phyloP scores from a whole-genome alignment of 2,113 vertebrate genomes.

The Poecilia latipinna region DNA sequence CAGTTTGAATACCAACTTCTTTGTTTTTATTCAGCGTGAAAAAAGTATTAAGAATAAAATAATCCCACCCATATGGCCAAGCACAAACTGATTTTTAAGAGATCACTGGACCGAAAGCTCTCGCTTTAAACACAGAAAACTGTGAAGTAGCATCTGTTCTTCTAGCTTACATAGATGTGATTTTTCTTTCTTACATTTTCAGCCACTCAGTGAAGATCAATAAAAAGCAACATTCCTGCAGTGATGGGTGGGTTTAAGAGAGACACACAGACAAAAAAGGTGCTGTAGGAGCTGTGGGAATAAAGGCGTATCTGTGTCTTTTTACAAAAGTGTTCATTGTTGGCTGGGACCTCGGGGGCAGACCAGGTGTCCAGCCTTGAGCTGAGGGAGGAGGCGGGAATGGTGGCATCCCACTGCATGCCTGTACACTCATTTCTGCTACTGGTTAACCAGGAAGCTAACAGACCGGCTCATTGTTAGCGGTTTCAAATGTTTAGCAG shows the following conservation, averaged over 20 bases:
- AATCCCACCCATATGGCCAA: background rate
- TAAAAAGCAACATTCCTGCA: conserved; percentile 17
- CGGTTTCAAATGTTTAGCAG: conserved; percentile 8
- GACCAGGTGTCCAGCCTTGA: conserved; percentile 73
- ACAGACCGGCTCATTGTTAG: conserved; percentile 50
- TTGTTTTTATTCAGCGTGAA: background rate
- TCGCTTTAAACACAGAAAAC: background rate
- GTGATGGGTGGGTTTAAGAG: conserved; percentile 27
- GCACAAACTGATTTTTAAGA: background rate
- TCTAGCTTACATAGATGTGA: background rate
- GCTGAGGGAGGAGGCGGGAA: conserved; percentile 38
- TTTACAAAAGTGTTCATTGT: conserved; percentile 73
- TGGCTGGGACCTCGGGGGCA: conserved; percentile 61
- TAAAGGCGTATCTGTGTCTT: conserved; percentile 70
- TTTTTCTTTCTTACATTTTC: background rate
- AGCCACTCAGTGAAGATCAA: conserved; percentile 12
- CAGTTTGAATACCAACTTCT: background rate
- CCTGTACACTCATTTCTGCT: conserved; percentile 43
- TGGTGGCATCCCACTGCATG: conserved; percentile 28
- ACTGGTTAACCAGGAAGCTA: conserved; percentile 70
- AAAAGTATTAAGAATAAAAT: background rate
- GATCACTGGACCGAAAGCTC: background rate
- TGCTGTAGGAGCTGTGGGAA: conserved; percentile 46
- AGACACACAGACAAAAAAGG: conserved; percentile 29
- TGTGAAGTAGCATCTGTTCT: background rate